Percentiles rank a stretch among this genome's conserved stretches.
Evolutionary conservation across 2,113 vertebrate genomes (phyloP).

Genomic region (Neotragus pygmaeus): DNA sequence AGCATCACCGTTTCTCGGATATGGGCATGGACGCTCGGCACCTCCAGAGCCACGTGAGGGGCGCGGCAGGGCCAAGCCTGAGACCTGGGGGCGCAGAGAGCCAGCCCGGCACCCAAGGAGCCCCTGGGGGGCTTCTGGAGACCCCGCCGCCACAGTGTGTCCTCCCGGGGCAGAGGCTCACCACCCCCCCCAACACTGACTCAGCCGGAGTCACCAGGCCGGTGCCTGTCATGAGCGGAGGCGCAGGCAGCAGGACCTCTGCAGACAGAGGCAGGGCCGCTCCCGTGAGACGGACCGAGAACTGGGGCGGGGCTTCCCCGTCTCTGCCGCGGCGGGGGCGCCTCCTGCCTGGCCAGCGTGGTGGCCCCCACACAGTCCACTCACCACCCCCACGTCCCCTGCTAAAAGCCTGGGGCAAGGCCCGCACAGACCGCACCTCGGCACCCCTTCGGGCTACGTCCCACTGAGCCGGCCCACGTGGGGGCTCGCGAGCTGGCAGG

Average conservation of each 20-base stretch:
- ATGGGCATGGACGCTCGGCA: rapidly evolving
- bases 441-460: rapidly evolving
- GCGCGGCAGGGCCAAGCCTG: rapidly evolving
- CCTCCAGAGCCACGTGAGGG: rapidly evolving
- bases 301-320: not conserved
- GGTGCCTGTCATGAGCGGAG: not conserved
- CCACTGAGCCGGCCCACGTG: rapidly evolving
- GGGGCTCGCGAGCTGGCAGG: not conserved
- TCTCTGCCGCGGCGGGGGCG: rapidly evolving
- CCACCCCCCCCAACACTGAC: not conserved
- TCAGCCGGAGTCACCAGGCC: not conserved
- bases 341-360: rapidly evolving
- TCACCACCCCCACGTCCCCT: rapidly evolving
- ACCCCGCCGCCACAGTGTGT: rapidly evolving
- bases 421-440: not conserved
- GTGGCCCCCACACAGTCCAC: rapidly evolving
- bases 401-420: not conserved
- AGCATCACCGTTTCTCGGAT: not conserved
- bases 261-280: not conserved
- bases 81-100: no score
- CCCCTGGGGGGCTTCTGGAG: not conserved
- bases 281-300: not conserved
- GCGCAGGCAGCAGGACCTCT: not conserved
- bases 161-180: not conserved
- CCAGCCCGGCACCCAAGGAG: not conserved